These are phyloP conservation scores for Plemyria rubiginata DNA, from an alignment of 2,888 invertebrate genomes.

Conservation along the genomic window DNA sequence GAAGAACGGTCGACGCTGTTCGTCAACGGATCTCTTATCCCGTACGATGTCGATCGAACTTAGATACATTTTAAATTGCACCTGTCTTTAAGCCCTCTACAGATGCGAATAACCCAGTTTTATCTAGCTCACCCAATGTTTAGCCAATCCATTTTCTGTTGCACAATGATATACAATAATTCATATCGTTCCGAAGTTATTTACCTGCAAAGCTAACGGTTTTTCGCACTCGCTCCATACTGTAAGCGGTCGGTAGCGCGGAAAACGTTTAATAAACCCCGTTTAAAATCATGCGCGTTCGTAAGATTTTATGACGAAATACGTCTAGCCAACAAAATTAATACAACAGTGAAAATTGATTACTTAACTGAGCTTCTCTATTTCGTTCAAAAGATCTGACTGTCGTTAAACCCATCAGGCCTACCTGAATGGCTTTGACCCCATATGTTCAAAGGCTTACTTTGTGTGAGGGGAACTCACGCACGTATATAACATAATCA, in stretches of 20 bases:
- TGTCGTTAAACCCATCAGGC: background rate
- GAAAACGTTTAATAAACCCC: conserved; percentile 16
- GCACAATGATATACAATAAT: conserved; percentile 6
- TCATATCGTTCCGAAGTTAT: conserved; percentile 14
- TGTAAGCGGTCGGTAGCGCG: conserved; percentile 15
- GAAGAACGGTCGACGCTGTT: conserved; percentile 23
- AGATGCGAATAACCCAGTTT: background rate
- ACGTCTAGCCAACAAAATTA: background rate
- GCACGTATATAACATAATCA: too few relatives aligned
- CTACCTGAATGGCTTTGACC: background rate
- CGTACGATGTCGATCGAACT: conserved; percentile 22
- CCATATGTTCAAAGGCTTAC: background rate
- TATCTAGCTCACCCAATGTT: background rate
- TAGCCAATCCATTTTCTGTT: conserved; percentile 1
- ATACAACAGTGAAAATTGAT: background rate
- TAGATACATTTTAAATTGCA: conserved; percentile 10
- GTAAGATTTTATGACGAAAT: conserved; percentile 1
- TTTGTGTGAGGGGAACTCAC: background rate
- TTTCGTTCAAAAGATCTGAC: background rate
- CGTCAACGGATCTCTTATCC: conserved; percentile 19
- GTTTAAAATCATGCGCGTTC: conserved; percentile 11
- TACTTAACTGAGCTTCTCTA: background rate
- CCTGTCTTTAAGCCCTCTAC: background rate
- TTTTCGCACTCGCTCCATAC: conserved; percentile 11
- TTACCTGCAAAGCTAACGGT: conserved; percentile 19